Base-by-base conservation (phyloP, 2,888 invertebrate species). In the Pachliopta kotzebuea region DNA sequence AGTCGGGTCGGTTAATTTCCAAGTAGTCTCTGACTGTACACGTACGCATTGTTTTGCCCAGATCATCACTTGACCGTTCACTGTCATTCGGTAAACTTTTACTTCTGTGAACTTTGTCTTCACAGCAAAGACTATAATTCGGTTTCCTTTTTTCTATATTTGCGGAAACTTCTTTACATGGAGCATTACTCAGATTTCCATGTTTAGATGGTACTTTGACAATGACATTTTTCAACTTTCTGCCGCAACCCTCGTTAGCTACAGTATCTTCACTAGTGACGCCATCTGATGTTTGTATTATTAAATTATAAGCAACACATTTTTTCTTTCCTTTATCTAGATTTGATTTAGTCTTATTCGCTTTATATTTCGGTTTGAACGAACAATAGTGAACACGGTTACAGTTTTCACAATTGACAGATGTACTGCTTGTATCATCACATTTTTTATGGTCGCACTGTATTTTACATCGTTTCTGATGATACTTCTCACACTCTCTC, bases 11-110 rank as follows among this genome's bases (percentile, higher is more conserved):
- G 72, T 95, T 95, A 68, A 82, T 91, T 70, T 93, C 91, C 73
- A 97, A 92, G 77, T 95, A 95, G 65, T 96, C 95, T 92, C 96
- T 88, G 29, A 95, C 91, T 8, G 93, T 88, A 9, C 88, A 80
- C 24, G 80, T 79, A 54, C 83, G 81, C 18, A 80, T 70, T 63
- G 72, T 84, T 60, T 73, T 83, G 6, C 75, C 60, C 45, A 78
- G 74, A 42, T 89, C 86, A 62, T 83, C 80, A 68, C 87, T 85
- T 6, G 88, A 84, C 60, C 81, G 72, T 42, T 84, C 86, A 64
- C 81, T 84, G 21, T 88, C 87, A 64, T 83, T 84, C 0, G 88
- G 86, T 60, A 80, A 74, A 75, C 87, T 83, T 62, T 73, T 79
- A 0, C 88, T 82, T 57, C 87, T 75, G 49, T 71, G 72, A 21